Evolutionary conservation across 2,797 vertebrate genomes (phyloP), one percentile per base, ranked within the genome.

Genomic region (Dicrostonyx torquatus): DNA sequence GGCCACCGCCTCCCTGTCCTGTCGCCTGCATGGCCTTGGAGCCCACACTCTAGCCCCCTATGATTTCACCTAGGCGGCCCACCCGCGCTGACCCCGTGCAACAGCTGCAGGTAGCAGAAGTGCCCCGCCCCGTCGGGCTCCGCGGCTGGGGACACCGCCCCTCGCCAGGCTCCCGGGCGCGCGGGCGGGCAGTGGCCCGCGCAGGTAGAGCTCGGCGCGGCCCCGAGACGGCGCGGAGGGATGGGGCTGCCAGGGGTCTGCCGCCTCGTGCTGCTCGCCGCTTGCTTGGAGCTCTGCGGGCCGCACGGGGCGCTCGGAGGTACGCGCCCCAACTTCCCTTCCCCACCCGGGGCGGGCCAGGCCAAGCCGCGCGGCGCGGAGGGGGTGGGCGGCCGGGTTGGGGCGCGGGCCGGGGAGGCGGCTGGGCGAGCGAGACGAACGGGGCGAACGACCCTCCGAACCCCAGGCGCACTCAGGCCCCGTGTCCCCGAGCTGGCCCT

Each of bases 271-370:
- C 77, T 94, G 72, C 62, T 94, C 53, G 66, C 87, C 66, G 84
- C 93, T 85, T 91, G 88, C 77, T 88, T 93, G 90, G 85, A 88
- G 92, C 89, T 96, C 73, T 90, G 86, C 90, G 12, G 90, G 80
- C 80, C 84, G 43, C 77, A 60, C 45, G n/a, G 34, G 88, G 92
- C 48, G 40, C 92, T 79, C 31, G 87, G 87, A 97, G 95, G 93
- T 96, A 94, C 75, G 83, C 78, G 75, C 34, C 79, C 78, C 43
- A 9, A n/a, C 68, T 58, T 77, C 26, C 50, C 72, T 43, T 43
- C 22, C 85, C 0, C n/a, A 0, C 5, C 64, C 12, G 0, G 34
- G 34, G 37, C 55, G 14, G 73, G 50, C 68, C 82, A 20, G 31
- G 86, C 53, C 53, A 22, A 20, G 50, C 10, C 1, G 24, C 2